Base-by-base conservation (phyloP, 2,797 vertebrate species). In the Muraenolepis orangiensis region DNA sequence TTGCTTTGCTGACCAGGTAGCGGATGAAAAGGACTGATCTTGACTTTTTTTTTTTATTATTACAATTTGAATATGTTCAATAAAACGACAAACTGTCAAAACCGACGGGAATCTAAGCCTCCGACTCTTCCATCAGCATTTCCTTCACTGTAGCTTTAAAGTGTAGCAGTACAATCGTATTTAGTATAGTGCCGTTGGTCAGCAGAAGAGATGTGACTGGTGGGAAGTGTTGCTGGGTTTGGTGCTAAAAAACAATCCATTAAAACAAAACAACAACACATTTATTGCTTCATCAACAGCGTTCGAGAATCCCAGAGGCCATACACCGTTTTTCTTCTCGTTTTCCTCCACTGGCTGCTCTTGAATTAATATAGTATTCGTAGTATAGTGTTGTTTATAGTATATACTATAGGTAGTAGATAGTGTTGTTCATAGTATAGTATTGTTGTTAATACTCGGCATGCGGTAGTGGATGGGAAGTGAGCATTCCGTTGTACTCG, bases 1-100 rank as follows among this genome's bases (percentile, higher is more conserved):
- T n/a, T 74, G 75, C 23, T 75, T 77, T 74, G 70, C 75, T 70
- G 8, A 77, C 61, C 76, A 81, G 75, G 70, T 6, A 66, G 66
- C 32, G 61, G 46, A 67, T 23, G 67, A 83, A 71, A 80, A 80
- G 34, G 34, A 46, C 70, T 11, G 0, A 71, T 72, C 23, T 32
- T 71, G 64, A 23, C 51, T 8, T 23, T 51, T n/a, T 51, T 8
- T 23, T 51, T n/a, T 51, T 38, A 5, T 6, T 51, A 10, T 61
- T 51, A n/a, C n/a, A n/a, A n/a, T 66, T n/a, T 3, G 34, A 26
- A 23, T 20, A 69, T 69, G 69, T 67, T 28, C 1, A 67, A 30
- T 67, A 30, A 30, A 67, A 67, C 4, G 3, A 42, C 11, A n/a
- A 40, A 40, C 23, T 70, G 23, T 16, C 12, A 70, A 40, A 40